A percentile compares a stretch with the other conserved stretches of the same genome.
Evolutionary conservation across 2,888 invertebrate genomes (phyloP).

Genomic region (Phengaris alcon): DNA sequence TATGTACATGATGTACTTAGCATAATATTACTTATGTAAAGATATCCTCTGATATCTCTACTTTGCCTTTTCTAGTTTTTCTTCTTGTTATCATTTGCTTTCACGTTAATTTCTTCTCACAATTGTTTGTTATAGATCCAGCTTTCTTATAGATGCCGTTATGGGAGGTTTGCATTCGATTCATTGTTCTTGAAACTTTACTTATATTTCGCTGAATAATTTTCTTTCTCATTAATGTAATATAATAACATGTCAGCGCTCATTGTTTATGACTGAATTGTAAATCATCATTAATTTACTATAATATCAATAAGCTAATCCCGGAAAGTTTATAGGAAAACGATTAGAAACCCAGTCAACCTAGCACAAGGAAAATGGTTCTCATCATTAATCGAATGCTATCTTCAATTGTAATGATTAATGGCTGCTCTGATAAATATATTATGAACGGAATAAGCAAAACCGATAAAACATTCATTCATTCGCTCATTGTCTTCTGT

Average conservation of each 20-base stretch:
- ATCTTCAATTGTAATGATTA: slow-evolving; percentile 9
- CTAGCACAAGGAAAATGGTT: neutral
- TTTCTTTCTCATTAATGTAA: neutral
- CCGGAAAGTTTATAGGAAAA: no score
- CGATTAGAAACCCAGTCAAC: neutral
- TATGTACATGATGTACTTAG: no score
- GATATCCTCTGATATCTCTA: slow-evolving; percentile 26
- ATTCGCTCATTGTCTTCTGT: slow-evolving; percentile 38
- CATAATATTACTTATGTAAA: neutral
- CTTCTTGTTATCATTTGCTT: slow-evolving; percentile 20
- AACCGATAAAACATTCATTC: slow-evolving; percentile 12
- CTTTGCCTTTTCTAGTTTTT: slow-evolving; percentile 13
- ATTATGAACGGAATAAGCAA: slow-evolving; percentile 5
- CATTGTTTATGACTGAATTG: neutral
- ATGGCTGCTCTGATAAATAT: neutral
- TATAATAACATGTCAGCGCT: no score
- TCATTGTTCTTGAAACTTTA: slow-evolving; percentile 13
- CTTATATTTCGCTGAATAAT: neutral
- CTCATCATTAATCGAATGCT: slow-evolving; percentile 6
- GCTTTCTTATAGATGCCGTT: slow-evolving; percentile 26
- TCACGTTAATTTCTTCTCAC: slow-evolving; percentile 30
- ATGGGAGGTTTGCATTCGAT: slow-evolving; percentile 11
- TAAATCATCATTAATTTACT: neutral
- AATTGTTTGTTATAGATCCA: slow-evolving; percentile 27
- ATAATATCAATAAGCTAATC: neutral